Evolutionary conservation across 2,888 invertebrate species (phyloP).

Genomic region (Aphidius colemani): DNA sequence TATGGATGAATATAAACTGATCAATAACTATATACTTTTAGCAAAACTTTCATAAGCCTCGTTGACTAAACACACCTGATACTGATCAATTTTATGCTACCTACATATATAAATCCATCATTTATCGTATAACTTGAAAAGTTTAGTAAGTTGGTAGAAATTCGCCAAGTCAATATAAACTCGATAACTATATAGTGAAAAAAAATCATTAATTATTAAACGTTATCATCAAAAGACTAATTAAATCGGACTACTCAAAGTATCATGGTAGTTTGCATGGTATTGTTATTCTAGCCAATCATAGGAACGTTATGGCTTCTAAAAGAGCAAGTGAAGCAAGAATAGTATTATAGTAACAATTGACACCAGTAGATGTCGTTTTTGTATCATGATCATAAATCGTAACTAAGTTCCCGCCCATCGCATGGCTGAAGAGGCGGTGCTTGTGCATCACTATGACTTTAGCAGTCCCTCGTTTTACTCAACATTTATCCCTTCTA

Average conservation of each 20-base stretch:
- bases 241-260: slow-evolving; percentile 40
- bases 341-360: slow-evolving; percentile 45
- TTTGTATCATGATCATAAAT: slow-evolving; percentile 52
- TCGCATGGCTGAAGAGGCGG: slow-evolving; percentile 64
- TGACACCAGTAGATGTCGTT: slow-evolving; percentile 65
- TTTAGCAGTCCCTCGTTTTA: slow-evolving; percentile 50
- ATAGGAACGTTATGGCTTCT: slow-evolving; percentile 67
- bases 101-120: too few relatives aligned
- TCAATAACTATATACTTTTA: too few relatives aligned
- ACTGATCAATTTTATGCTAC: too few relatives aligned
- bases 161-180: neutral
- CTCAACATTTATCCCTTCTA: slow-evolving; percentile 22
- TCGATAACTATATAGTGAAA: neutral
- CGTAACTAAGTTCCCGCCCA: slow-evolving; percentile 64
- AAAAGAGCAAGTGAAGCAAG: slow-evolving; percentile 40
- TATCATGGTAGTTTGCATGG: slow-evolving; percentile 55
- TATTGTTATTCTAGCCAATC: slow-evolving; percentile 62
- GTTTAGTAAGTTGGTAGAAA: too few relatives aligned
- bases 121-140: too few relatives aligned
- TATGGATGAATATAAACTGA: too few relatives aligned
- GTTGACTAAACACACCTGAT: too few relatives aligned
- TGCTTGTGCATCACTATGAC: slow-evolving; percentile 58
- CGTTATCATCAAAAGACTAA: slow-evolving; percentile 10
- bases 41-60: too few relatives aligned
- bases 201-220: neutral